Conservation (phyloP, 92 coral and sea anemone genomes). For the Diadumene lineata region DNA sequence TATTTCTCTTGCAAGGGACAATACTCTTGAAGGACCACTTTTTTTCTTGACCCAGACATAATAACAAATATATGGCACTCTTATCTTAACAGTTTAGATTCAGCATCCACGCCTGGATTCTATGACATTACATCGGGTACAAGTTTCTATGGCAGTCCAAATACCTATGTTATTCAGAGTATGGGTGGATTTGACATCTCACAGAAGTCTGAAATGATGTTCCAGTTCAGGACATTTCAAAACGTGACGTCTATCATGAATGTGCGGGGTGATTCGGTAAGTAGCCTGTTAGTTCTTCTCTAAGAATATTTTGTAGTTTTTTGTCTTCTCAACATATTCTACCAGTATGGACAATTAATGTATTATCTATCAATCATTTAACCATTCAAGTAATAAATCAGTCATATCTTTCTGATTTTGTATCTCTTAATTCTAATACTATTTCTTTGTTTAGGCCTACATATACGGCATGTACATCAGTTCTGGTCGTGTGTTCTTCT, state of each 20-base stretch:
- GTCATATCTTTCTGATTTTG: too few species aligned
- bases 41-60: too few species aligned
- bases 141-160: constrained; percentile 79
- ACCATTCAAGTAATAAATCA: too few species aligned
- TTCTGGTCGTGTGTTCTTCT: constrained; percentile 72
- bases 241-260: constrained; percentile 48
- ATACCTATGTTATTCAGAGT: constrained; percentile 72
- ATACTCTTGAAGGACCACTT: too few species aligned
- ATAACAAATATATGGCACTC: too few species aligned
- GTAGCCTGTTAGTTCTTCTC: too few species aligned
- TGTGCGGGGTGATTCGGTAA: constrained; percentile 56
- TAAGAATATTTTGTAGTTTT: too few species aligned
- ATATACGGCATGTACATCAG: constrained; percentile 73
- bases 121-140: constrained; percentile 59
- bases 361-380: too few species aligned
- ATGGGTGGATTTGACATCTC: constrained; percentile 81
- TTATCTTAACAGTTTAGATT: constrained; percentile 10
- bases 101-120: constrained; percentile 26
- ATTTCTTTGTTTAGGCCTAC: constrained; percentile 48
- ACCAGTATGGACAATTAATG: too few species aligned
- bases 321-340: too few species aligned
- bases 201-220: constrained; percentile 69
- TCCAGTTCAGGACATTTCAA: constrained; percentile 84
- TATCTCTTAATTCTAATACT: not conserved
- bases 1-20: too few species aligned